These are phyloP conservation scores for Vidua chalybeata DNA, from an alignment of 2,113 vertebrate genomes.

Conservation along the genomic window DNA sequence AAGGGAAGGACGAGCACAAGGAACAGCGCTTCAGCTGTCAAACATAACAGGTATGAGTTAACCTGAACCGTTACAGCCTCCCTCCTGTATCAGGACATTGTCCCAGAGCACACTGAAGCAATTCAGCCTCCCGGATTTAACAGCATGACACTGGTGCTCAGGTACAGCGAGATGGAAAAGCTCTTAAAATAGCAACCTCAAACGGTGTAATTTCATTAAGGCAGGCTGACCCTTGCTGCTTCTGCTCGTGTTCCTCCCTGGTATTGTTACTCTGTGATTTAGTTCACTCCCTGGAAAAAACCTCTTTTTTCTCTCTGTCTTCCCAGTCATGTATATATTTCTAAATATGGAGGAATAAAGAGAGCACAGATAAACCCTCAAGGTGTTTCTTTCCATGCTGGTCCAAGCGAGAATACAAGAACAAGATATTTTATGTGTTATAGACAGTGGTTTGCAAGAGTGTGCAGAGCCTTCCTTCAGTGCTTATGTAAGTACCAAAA, in stretches of 20 bases:
- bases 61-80: not conserved
- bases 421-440: not conserved
- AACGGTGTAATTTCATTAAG: constrained; percentile 31
- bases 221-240: constrained; percentile 22
- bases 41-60: not conserved
- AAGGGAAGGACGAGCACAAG: not conserved
- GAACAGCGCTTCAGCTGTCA: not conserved
- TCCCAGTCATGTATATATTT: not conserved
- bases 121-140: not conserved
- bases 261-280: not conserved
- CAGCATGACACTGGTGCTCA: not conserved
- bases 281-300: not conserved
- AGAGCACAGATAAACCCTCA: not conserved
- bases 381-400: not conserved
- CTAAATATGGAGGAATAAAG: not conserved
- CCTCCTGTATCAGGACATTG: not conserved
- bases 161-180: not conserved
- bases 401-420: not conserved
- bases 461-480: not conserved
- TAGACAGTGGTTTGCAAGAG: not conserved
- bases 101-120: not conserved
- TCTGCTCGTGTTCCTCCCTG: not conserved
- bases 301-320: not conserved
- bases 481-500: not conserved
- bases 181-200: not conserved